A percentile compares a stretch with the other conserved stretches of the same genome.
Conservation (phyloP, 1,140 invertebrate species). For the Heliconius hewitsoni region DNA sequence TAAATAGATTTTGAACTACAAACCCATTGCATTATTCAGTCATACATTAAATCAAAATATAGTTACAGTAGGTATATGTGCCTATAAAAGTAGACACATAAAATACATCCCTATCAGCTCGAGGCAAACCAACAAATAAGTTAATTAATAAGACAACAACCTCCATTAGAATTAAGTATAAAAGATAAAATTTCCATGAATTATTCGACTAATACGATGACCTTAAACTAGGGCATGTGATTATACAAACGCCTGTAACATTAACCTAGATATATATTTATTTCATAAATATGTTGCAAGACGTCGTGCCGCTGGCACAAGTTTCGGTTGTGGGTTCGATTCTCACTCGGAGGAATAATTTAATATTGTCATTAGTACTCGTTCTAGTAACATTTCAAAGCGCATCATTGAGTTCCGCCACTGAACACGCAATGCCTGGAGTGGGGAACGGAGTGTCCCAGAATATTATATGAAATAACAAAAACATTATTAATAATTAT, state of each 20-base stretch:
- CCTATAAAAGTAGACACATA: background rate
- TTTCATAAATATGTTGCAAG: background rate
- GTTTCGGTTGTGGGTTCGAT: no score
- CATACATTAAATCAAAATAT: background rate
- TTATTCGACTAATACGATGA: background rate
- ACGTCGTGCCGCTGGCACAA: no score
- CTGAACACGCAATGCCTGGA: no score
- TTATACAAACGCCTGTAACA: background rate
- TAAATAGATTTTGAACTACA: no score
- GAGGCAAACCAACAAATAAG: background rate
- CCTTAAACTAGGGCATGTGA: constrained; percentile 1
- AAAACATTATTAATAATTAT: no score
- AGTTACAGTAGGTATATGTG: background rate
- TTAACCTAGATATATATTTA: background rate
- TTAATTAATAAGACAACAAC: constrained; percentile 20
- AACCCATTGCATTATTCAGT: no score
- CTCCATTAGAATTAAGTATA: background rate
- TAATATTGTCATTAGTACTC: no score
- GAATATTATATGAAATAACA: no score
- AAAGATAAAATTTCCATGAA: constrained; percentile 6
- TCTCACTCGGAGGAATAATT: no score
- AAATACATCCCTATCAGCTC: background rate
- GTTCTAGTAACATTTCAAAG: no score
- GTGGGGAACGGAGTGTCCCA: no score
- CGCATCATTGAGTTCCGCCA: no score